phyloP scores from a whole-genome alignment of 2,888 invertebrate genomes.

The Protonemura montana region DNA sequence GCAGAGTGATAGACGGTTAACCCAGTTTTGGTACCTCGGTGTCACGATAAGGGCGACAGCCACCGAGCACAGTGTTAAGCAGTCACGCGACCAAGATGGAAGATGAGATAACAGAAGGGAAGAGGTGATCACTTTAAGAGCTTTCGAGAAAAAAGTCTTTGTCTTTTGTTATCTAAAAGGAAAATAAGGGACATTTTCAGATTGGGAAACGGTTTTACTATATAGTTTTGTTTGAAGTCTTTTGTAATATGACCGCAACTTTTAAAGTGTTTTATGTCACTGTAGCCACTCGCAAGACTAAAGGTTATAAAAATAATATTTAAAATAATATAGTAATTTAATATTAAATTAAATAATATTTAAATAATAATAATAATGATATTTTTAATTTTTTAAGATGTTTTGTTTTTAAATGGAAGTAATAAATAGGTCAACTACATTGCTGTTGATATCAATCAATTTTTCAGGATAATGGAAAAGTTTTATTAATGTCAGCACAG shows the following conservation, averaged over 20 bases:
- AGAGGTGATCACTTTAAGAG: not conserved
- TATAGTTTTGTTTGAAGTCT: not conserved
- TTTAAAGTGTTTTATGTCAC: not conserved
- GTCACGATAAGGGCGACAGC: not conserved
- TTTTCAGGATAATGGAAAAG: not conserved
- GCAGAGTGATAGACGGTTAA: not conserved
- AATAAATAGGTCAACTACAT: not conserved
- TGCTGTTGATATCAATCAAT: not conserved
- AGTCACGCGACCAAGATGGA: not conserved
- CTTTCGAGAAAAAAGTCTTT: not conserved
- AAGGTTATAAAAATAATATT: not conserved
- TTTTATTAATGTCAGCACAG: not conserved
- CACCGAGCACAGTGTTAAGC: not conserved
- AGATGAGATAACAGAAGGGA: not conserved
- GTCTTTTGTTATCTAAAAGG: not conserved
- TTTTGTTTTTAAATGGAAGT: not conserved
- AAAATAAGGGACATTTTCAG: not conserved
- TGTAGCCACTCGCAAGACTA: no score
- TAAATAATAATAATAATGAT: no score
- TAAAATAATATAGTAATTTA: not conserved
- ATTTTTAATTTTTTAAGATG: no score
- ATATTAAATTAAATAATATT: no score
- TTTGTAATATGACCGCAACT: not conserved
- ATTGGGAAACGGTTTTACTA: not conserved
- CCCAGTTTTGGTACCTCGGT: not conserved